phyloP scores from a whole-genome alignment of 1,140 invertebrate genomes.

The Saxidomus purpurata region DNA sequence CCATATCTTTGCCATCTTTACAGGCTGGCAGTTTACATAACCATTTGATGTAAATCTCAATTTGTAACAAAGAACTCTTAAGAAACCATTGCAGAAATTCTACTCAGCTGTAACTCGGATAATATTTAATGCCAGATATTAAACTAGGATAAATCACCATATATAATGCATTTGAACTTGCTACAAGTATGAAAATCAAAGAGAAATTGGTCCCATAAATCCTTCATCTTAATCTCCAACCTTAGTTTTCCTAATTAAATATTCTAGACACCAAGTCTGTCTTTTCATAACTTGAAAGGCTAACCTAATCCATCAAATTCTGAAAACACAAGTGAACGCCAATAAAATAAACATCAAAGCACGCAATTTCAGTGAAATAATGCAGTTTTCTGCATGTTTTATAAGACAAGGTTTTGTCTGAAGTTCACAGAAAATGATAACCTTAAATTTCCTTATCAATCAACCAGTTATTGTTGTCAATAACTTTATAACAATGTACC shows the following conservation, averaged over 20 bases:
- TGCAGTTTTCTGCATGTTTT: slow-evolving; percentile 4
- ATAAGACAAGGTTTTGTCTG: neutral
- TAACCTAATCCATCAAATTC: slow-evolving; percentile 34
- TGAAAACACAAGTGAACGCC: slow-evolving; percentile 25
- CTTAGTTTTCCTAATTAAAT: slow-evolving; percentile 57
- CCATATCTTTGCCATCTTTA: too few species aligned
- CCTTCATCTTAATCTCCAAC: slow-evolving; percentile 43
- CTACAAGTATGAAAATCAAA: slow-evolving; percentile 32
- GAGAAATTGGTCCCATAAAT: slow-evolving; percentile 45
- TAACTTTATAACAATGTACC: neutral
- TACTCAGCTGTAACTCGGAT: too few species aligned
- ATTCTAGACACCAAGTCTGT: slow-evolving; percentile 47
- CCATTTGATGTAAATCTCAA: too few species aligned
- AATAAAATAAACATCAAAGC: slow-evolving; percentile 58
- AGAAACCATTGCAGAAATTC: too few species aligned
- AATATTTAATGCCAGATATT: too few species aligned
- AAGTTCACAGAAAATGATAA: neutral
- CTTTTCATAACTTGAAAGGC: slow-evolving; percentile 56
- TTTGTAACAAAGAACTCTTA: too few species aligned
- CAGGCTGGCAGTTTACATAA: too few species aligned
- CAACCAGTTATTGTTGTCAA: neutral
- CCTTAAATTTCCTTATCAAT: neutral
- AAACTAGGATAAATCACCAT: too few species aligned
- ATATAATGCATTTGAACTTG: neutral
- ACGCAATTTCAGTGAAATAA: slow-evolving; percentile 32